Base-by-base conservation (phyloP, 2,797 vertebrate species). In the Pangasius djambal region DNA sequence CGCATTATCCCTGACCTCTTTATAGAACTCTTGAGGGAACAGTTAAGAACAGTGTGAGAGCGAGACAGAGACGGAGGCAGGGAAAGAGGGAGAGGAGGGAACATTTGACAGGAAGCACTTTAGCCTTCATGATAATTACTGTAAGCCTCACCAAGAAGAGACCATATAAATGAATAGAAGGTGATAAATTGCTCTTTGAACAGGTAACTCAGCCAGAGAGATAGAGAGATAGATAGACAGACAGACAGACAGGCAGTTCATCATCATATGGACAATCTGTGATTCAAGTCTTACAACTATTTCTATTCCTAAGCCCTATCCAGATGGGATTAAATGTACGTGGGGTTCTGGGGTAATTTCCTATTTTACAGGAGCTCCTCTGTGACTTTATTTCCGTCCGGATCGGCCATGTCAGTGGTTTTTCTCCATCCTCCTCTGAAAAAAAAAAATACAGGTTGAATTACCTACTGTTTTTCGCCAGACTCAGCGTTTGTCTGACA, bases 91-190 rank as follows among this genome's bases (percentile, higher is more conserved):
- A 57, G 61, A 67, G 61, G 37, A 61, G 63, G 48, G 61, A 81
- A 55, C 61, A 37, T 81, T 69, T 87, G 86, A 87, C 86, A 87
- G 86, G 86, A 87, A 88, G 87, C 87, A 88, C 87, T 88, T 88
- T 82, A 88, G 78, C 50, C 65, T 70, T 88, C 77, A 82, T 25
- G 50, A 88, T 88, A 77, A 88, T 88, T 88, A 88, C 87, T 88
- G 87, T 59, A 88, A 88, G 78, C 65, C 55, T 83, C 63, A 88
- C 87, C 61, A 82, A 69, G 67, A 88, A 88, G 18, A 70, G 75
- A 48, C 50, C 87, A 70, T 37, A 83, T 83, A 88, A 83, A 88
- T 34, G 65, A 82, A 82, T 83, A 79, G 75, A 87, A 85, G 78
- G 52, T 55, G 78, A 83, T 88, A 69, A 83, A 88, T 65, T 83